Evolutionary conservation across 2,888 invertebrate genomes (phyloP).

Genomic region (Liposcelis brunnea): DNA sequence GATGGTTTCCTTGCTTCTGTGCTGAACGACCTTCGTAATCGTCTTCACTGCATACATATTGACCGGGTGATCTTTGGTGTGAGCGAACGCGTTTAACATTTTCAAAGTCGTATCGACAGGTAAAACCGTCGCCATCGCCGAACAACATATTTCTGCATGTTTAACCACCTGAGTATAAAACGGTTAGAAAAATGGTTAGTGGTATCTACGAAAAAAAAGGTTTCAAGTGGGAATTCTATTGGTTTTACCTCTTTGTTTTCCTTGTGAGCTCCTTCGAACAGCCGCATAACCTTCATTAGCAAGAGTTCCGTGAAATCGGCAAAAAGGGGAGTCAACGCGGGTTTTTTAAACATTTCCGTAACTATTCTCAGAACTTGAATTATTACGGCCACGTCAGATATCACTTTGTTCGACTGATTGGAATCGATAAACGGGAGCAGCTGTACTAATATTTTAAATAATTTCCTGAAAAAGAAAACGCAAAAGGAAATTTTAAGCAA

Average conservation of each 20-base stretch:
- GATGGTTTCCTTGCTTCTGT: conserved; percentile 49
- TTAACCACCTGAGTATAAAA: conserved; percentile 43
- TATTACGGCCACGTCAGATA: conserved; percentile 37
- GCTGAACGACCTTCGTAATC: conserved; percentile 67
- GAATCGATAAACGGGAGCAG: conserved; percentile 35
- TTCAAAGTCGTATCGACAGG: conserved; percentile 63
- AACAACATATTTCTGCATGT: conserved; percentile 70
- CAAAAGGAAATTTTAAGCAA: neutral
- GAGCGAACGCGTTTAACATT: conserved; percentile 35
- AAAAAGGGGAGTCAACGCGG: conserved; percentile 61
- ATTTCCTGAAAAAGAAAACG: conserved; percentile 22
- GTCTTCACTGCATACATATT: conserved; percentile 88
- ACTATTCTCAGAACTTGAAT: conserved; percentile 64
- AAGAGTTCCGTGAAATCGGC: conserved; percentile 81
- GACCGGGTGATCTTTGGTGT: conserved; percentile 53
- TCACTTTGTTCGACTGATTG: conserved; percentile 32
- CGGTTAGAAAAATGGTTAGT: conserved; percentile 11
- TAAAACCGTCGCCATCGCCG: conserved; percentile 57
- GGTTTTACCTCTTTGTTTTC: neutral
- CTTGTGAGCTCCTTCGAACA: conserved; percentile 48
- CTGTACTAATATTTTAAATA: conserved; percentile 57
- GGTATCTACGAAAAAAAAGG: too few species aligned
- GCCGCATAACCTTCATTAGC: conserved; percentile 58
- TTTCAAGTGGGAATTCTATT: too few species aligned
- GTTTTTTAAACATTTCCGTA: conserved; percentile 66